phyloP scores from a whole-genome alignment of 2,888 invertebrate species.

The Caenorhabditis wallacei region DNA sequence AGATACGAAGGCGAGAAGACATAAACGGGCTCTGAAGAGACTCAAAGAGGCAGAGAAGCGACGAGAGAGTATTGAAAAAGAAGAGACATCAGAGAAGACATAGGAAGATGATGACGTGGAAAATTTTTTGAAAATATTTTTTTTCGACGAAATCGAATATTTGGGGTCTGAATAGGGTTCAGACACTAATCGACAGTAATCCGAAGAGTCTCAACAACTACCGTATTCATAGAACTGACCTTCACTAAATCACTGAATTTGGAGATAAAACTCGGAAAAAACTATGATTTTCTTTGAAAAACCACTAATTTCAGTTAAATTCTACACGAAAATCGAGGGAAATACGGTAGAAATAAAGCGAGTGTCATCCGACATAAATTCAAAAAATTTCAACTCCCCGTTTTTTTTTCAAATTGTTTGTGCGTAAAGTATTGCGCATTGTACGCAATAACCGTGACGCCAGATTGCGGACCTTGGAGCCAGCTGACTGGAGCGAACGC shows the following conservation, averaged over 20 bases:
- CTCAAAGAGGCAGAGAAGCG: conserved; percentile 14
- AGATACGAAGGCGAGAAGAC: conserved; percentile 9
- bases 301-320: too few relatives aligned
- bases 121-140: conserved; percentile 33
- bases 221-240: too few relatives aligned
- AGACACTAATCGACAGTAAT: not conserved
- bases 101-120: conserved; percentile 40
- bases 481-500: conserved; percentile 29
- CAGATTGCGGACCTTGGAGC: conserved; percentile 31
- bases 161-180: not conserved
- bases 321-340: too few relatives aligned
- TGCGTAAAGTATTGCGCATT: conserved; percentile 11
- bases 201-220: too few relatives aligned
- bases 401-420: conserved; percentile 28
- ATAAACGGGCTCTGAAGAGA: conserved; percentile 38
- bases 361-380: not conserved
- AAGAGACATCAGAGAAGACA: conserved; percentile 41
- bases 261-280: too few relatives aligned
- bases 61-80: conserved; percentile 30
- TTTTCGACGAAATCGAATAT: not conserved
- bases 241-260: too few relatives aligned
- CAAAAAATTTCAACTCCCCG: conserved; percentile 31
- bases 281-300: too few relatives aligned
- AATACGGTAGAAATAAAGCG: too few relatives aligned
- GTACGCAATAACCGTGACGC: conserved; percentile 18